These are phyloP conservation scores for Trigoniulus corallinus DNA, from an alignment of 1,140 invertebrate genomes.

Conservation along the genomic window DNA sequence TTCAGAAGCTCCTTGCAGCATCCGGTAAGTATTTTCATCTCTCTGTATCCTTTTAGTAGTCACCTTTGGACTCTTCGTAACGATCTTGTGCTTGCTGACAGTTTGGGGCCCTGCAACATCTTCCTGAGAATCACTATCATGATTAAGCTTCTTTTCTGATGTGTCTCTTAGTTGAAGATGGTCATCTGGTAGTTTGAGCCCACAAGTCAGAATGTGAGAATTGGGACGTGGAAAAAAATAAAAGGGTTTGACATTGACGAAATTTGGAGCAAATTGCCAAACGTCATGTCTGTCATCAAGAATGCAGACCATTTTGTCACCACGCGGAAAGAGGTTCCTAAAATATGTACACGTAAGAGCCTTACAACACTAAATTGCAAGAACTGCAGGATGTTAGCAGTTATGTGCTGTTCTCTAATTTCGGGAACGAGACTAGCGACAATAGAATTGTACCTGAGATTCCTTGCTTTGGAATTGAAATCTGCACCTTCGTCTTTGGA, in stretches of 20 bases:
- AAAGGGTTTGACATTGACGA: constrained; percentile 95
- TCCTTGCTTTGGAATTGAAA: constrained; percentile 87
- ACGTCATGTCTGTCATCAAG: constrained; percentile 99
- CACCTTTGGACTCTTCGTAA: no score
- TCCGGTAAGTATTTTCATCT: no score
- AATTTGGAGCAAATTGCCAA: constrained; percentile 87
- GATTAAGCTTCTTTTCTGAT: constrained; percentile 13
- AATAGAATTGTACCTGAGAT: constrained; percentile 89
- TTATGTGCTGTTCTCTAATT: no score
- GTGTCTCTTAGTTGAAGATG: constrained; percentile 8
- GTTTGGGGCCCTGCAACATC: no score
- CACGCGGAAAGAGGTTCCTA: constrained; percentile 92
- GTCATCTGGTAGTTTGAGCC: neutral
- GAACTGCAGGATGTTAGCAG: no score
- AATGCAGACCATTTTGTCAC: constrained; percentile 94
- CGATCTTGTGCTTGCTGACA: no score
- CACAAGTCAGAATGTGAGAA: constrained; percentile 79
- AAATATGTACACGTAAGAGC: constrained; percentile 13
- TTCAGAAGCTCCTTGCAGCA: no score
- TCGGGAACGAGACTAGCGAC: no score
- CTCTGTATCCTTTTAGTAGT: no score
- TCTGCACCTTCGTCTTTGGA: constrained; percentile 97
- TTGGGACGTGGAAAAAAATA: constrained; percentile 94
- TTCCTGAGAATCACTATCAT: no score
- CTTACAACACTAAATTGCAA: no score